Evolutionary conservation across 1,140 invertebrate species (phyloP).

Genomic region (Delia radicum): DNA sequence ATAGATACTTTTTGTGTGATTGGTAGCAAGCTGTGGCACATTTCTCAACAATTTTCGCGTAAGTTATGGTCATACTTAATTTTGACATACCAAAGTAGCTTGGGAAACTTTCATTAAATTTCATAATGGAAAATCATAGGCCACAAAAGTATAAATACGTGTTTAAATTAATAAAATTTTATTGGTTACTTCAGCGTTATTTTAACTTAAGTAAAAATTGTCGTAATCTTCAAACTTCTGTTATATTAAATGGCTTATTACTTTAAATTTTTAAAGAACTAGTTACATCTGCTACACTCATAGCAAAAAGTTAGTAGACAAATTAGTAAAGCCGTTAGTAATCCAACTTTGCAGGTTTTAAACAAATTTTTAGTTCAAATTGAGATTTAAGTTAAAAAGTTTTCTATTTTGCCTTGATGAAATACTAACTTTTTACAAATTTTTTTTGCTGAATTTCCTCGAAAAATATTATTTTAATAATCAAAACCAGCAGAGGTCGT

Average conservation of each 20-base stretch:
- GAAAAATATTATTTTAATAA: too few relatives aligned
- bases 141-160: background rate
- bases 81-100: background rate
- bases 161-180: background rate
- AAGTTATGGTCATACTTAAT: conserved; percentile 18
- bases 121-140: background rate
- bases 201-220: background rate
- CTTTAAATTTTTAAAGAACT: background rate
- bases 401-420: too few relatives aligned
- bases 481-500: too few relatives aligned
- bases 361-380: too few relatives aligned
- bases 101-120: conserved; percentile 17
- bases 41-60: conserved; percentile 23
- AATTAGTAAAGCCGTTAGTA: background rate
- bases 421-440: too few relatives aligned
- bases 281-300: background rate
- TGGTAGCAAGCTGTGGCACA: conserved; percentile 14
- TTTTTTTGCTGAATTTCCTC: too few relatives aligned
- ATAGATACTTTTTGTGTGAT: background rate
- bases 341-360: background rate
- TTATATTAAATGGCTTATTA: background rate
- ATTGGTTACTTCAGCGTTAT: background rate
- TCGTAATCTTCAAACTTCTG: background rate
- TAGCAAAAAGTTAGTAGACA: background rate
- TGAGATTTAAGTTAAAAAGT: too few relatives aligned